Evolutionary conservation across 2,113 vertebrate species (phyloP).

Genomic region (Egretta garzetta): DNA sequence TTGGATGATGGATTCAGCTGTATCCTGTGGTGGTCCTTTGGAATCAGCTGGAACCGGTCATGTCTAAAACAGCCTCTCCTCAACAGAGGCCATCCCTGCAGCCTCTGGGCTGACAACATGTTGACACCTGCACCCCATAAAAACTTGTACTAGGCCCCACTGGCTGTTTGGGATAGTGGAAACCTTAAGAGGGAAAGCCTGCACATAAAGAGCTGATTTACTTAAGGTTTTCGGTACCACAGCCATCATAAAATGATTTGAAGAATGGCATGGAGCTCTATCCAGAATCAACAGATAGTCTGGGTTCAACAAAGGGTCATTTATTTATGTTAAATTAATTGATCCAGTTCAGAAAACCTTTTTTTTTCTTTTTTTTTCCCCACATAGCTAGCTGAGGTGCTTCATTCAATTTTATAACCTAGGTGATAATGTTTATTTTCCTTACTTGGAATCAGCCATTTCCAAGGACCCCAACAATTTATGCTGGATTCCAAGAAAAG

Average conservation of each 20-base stretch:
- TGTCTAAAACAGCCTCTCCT: neutral
- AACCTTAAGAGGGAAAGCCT: neutral
- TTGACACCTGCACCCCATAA: neutral
- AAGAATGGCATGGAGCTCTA: neutral
- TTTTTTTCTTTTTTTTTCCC: neutral
- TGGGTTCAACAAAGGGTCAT: neutral
- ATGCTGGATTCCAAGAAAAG: neutral
- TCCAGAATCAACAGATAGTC: neutral
- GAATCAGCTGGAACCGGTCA: accelerated
- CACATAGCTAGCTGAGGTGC: neutral
- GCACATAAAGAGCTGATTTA: neutral
- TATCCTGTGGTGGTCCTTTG: neutral
- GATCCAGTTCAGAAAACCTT: neutral
- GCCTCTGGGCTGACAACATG: accelerated
- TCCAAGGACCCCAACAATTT: neutral
- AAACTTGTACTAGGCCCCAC: neutral
- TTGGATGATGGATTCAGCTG: neutral
- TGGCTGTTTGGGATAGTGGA: neutral
- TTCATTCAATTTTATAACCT: neutral
- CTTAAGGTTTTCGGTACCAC: neutral
- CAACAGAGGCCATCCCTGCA: neutral
- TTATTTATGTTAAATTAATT: neutral
- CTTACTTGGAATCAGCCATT: neutral
- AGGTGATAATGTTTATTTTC: neutral
- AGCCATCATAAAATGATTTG: neutral